Evolutionary conservation across 2,797 vertebrate species (phyloP), one percentile per base, ranked within the genome.

Genomic region (Hapalemur alaotrensis): DNA sequence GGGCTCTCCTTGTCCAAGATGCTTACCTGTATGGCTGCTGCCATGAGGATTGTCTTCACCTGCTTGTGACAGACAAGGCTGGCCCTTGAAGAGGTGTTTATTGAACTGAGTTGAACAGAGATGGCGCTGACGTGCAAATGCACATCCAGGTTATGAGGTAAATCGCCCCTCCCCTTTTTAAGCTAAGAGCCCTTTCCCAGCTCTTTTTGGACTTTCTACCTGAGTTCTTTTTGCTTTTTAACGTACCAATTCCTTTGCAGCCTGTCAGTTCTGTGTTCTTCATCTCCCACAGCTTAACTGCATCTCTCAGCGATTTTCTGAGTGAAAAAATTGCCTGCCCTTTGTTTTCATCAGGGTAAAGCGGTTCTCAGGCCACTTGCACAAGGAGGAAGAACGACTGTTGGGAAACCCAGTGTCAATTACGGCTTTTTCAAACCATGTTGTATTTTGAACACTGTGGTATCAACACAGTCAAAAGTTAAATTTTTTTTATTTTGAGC

Each of bases 321-420:
- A 87, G 83, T 86, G 78, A 76, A 92, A 84, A 84, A 95, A 92
- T 87, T 41, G 75, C 86, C 73, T 69, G 38, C 81, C 91, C 76
- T 93, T 88, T 93, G 93, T 95, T 95, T 96, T 95, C 67, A 28
- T 76, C 0, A 15, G 82, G 46, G 28, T 63, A 82, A 81, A 96
- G 65, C 0, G 61, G 63, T 67, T 43, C 38, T 63, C 50, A 67
- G 93, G 81, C 92, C 92, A 83, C 97, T 93, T 92, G 80, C 48
- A 79, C 67, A 32, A 43, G 50, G 41, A 91, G 75, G 32, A 48
- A 61, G 70, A 89, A 83, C 0, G 73, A 35, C 57, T 78, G 30
- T 94, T 93, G 30, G 85, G 86, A 95, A 95, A 92, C 43, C 83
- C 43, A 7, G 67, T n/a, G 38, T 95, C 92, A 83, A 50, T 30